Evolutionary conservation across 1,140 invertebrate genomes (phyloP).

Genomic region (Ostrea edulis): DNA sequence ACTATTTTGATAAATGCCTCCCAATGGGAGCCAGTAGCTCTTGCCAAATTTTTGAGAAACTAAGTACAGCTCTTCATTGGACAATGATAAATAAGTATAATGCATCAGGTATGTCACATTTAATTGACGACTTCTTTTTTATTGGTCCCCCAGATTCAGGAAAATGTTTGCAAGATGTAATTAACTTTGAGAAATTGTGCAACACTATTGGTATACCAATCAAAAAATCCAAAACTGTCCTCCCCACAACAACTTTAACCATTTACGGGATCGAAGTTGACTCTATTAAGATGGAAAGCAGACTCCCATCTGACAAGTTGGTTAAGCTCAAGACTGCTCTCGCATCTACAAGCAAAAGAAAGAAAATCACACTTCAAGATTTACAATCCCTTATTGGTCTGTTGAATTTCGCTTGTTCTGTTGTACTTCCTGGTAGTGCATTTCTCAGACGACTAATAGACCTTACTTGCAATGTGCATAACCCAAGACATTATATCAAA

Average conservation of each 20-base stretch:
- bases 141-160: conserved; percentile 25
- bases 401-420: conserved; percentile 22
- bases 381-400: conserved; percentile 25
- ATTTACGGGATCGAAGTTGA: conserved; percentile 54
- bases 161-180: conserved; percentile 40
- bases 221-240: conserved; percentile 49
- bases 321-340: neutral
- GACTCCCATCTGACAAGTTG: conserved; percentile 47
- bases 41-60: conserved; percentile 58
- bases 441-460: conserved; percentile 46
- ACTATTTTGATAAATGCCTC: neutral
- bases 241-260: conserved; percentile 12
- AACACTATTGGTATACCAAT: conserved; percentile 48
- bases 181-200: conserved; percentile 40
- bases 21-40: conserved; percentile 54
- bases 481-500: conserved; percentile 50
- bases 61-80: conserved; percentile 57
- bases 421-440: conserved; percentile 31
- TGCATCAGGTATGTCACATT: conserved; percentile 42
- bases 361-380: neutral
- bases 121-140: conserved; percentile 58
- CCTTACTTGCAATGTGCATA: conserved; percentile 41
- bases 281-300: conserved; percentile 37
- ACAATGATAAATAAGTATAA: conserved; percentile 40
- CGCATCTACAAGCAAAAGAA: neutral